Conservation (phyloP, 2,113 vertebrate genomes). For the Pungitius pungitius region DNA sequence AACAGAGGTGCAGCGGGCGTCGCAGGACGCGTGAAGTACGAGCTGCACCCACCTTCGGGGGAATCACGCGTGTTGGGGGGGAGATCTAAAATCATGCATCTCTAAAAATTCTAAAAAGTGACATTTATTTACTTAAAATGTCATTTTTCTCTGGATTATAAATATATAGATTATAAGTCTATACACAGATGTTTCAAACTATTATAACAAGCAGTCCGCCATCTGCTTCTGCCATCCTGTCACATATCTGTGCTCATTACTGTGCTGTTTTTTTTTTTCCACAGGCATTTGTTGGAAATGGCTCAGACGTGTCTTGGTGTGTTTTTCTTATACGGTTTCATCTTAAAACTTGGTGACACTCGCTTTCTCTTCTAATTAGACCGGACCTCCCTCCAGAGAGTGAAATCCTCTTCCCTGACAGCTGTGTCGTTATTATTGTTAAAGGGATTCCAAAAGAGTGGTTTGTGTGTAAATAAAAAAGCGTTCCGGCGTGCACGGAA, state of each 20-base stretch:
- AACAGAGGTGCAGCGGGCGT: slow-evolving; percentile 20
- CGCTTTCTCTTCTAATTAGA: slow-evolving; percentile 24
- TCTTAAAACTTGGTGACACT: slow-evolving; percentile 7
- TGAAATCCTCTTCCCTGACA: slow-evolving; percentile 7
- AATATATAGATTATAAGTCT: too few relatives aligned
- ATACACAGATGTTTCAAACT: background rate
- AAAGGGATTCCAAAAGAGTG: background rate
- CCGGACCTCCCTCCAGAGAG: background rate
- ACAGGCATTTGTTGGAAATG: background rate
- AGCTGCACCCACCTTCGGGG: too few relatives aligned
- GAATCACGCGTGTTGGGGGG: too few relatives aligned
- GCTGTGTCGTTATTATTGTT: slow-evolving; percentile 5
- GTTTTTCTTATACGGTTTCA: background rate
- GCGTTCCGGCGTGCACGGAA: background rate
- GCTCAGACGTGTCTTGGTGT: background rate
- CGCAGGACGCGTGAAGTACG: background rate
- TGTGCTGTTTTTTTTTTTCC: background rate
- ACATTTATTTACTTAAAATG: too few relatives aligned
- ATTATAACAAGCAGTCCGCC: background rate
- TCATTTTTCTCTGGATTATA: background rate
- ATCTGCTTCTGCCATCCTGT: background rate
- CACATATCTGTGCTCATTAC: slow-evolving; percentile 27
- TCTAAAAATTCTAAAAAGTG: too few relatives aligned
- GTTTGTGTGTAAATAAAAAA: background rate
- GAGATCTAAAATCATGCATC: too few relatives aligned